A percentile compares a stretch with the other conserved stretches of the same genome.
These are phyloP conservation scores for Rhingia campestris DNA, from an alignment of 2,888 invertebrate species.

Conservation along the genomic window DNA sequence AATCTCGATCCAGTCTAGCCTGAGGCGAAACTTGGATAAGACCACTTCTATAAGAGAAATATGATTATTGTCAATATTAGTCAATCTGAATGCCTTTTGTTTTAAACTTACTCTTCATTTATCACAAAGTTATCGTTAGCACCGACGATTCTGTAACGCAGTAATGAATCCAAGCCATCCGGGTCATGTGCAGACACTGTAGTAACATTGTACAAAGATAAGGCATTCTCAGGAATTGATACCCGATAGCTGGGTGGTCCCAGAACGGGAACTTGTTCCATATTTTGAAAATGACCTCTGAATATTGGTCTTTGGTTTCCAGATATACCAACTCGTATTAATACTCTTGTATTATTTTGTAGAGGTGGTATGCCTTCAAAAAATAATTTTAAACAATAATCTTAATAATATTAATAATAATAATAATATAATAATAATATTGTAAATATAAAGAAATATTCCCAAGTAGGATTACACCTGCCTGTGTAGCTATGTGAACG, in stretches of 20 bases:
- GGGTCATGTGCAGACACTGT: constrained; percentile 90
- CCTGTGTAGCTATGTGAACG: too few relatives aligned
- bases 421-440: too few relatives aligned
- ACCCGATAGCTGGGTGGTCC: constrained; percentile 89
- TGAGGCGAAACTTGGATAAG: constrained; percentile 88
- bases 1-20: constrained; percentile 88
- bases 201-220: constrained; percentile 87
- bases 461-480: too few relatives aligned
- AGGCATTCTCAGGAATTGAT: constrained; percentile 88
- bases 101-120: constrained; percentile 86
- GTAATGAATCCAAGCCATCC: constrained; percentile 88
- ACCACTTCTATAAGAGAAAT: constrained; percentile 84
- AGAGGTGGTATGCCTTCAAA: constrained; percentile 85
- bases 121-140: constrained; percentile 91
- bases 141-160: constrained; percentile 89
- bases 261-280: constrained; percentile 84
- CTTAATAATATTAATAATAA: too few relatives aligned
- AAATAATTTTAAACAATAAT: neutral
- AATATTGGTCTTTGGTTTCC: constrained; percentile 92
- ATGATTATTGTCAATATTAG: neutral
- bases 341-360: constrained; percentile 86
- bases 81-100: neutral
- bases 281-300: constrained; percentile 87
- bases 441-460: too few relatives aligned
- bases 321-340: constrained; percentile 90